phyloP scores from a whole-genome alignment of 2,113 vertebrate species.

The Forbesichthys papilliferus region DNA sequence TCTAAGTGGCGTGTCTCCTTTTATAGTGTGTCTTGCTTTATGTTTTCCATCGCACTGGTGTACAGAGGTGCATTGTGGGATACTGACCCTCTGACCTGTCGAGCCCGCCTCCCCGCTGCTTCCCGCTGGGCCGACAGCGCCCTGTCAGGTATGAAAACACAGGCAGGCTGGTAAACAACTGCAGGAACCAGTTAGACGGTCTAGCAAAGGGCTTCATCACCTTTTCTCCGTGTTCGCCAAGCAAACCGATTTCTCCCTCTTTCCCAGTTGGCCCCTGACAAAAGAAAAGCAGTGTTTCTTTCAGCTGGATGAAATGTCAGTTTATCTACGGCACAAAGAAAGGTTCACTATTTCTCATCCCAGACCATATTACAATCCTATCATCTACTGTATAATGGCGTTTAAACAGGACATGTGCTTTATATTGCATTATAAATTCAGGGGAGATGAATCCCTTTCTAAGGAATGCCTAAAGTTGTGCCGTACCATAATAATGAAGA shows the following conservation, averaged over 20 bases:
- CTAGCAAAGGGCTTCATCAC: conserved; percentile 74
- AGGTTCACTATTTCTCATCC: too few species aligned
- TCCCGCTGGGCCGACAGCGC: conserved; percentile 82
- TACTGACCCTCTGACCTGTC: conserved; percentile 86
- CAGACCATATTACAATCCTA: too few species aligned
- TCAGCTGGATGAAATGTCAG: not conserved
- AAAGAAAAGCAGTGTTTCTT: conserved; percentile 20
- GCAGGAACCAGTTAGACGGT: not conserved
- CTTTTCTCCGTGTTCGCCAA: conserved; percentile 91
- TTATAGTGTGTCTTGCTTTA: not conserved
- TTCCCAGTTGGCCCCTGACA: conserved; percentile 85
- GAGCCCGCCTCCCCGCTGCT: conserved; percentile 87
- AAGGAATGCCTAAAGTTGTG: too few species aligned
- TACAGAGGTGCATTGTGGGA: not conserved
- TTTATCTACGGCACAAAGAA: too few species aligned
- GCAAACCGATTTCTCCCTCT: conserved; percentile 82
- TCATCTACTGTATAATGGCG: too few species aligned
- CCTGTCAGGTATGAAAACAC: conserved; percentile 70
- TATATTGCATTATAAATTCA: too few species aligned
- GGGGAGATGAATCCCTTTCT: too few species aligned
- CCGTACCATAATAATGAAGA: too few species aligned
- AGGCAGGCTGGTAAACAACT: not conserved
- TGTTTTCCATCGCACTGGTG: not conserved
- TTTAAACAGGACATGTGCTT: not conserved
- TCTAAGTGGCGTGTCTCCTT: too few species aligned